Percentiles rank a stretch among this genome's conserved stretches.
phyloP scores from a whole-genome alignment of 92 coral and sea anemone genomes.

The Bergia sp. region DNA sequence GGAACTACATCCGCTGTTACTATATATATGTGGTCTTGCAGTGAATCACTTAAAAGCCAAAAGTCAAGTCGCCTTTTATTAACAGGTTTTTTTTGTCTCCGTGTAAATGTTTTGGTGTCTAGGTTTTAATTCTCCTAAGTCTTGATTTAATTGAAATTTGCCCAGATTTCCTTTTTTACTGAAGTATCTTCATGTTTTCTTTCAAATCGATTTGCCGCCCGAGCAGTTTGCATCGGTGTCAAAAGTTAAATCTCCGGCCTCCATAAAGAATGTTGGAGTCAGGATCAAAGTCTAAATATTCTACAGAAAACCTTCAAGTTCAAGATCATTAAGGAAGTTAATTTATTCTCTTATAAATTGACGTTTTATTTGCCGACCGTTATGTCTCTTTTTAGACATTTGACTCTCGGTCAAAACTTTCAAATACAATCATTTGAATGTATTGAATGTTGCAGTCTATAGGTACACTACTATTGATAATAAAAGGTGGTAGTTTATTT shows the following conservation, averaged over 20 bases:
- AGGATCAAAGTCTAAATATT: background rate
- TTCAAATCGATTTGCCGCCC: slow-evolving; percentile 38
- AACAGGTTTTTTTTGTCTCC: slow-evolving; percentile 22
- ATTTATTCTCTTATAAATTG: slow-evolving; percentile 23
- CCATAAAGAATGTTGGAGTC: background rate
- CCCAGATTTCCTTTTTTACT: background rate
- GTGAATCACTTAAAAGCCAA: slow-evolving; percentile 31
- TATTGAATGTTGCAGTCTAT: too few relatives aligned
- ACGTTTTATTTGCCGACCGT: too few relatives aligned
- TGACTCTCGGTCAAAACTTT: too few relatives aligned
- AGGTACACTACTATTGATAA: too few relatives aligned
- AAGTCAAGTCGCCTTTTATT: slow-evolving; percentile 37
- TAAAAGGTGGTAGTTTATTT: too few relatives aligned
- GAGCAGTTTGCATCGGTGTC: slow-evolving; percentile 47
- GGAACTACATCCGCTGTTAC: slow-evolving; percentile 8
- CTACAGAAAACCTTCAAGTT: background rate
- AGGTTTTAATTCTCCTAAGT: slow-evolving; percentile 42
- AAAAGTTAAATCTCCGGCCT: slow-evolving; percentile 51
- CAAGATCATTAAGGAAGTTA: slow-evolving; percentile 16
- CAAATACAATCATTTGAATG: too few relatives aligned
- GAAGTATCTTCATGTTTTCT: slow-evolving; percentile 15
- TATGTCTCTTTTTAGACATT: too few relatives aligned
- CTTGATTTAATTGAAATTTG: slow-evolving; percentile 30
- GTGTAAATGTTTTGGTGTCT: slow-evolving; percentile 18
- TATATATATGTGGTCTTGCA: slow-evolving; percentile 26